phyloP scores from a whole-genome alignment of 2,888 invertebrate genomes.

The Cantharis rufa region DNA sequence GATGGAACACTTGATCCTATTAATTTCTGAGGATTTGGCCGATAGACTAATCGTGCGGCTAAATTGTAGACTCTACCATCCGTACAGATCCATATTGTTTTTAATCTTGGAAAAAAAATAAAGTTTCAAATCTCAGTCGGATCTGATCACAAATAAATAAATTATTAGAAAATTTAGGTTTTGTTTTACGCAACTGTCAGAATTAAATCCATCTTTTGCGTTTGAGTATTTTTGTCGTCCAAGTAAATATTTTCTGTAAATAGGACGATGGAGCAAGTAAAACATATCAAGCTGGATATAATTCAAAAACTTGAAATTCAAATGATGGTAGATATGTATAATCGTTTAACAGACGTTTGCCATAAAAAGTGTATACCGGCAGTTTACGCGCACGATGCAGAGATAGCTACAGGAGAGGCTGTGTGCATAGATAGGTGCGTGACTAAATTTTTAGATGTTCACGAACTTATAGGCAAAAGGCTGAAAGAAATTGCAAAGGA shows the following conservation, averaged over 20 bases:
- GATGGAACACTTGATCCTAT: neutral
- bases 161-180: neutral
- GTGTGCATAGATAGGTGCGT: conserved; percentile 98
- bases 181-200: neutral
- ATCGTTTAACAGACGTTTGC: conserved; percentile 91
- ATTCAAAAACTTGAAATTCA: conserved; percentile 97
- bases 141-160: neutral
- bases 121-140: neutral
- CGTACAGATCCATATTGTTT: too few species aligned
- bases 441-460: conserved; percentile 96
- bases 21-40: neutral
- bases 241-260: neutral
- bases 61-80: neutral
- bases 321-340: conserved; percentile 99
- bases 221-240: neutral
- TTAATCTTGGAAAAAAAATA: neutral
- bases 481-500: conserved; percentile 90
- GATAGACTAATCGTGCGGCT: neutral
- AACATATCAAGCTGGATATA: conserved; percentile 82
- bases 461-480: conserved; percentile 96
- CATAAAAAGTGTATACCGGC: conserved; percentile 96
- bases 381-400: conserved; percentile 83
- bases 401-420: conserved; percentile 95
- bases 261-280: conserved; percentile 46
- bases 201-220: neutral